A percentile compares a stretch with the other conserved stretches of the same genome.
These are phyloP conservation scores for Drosophila pandora DNA, from an alignment of 1,140 invertebrate genomes.

Conservation along the genomic window DNA sequence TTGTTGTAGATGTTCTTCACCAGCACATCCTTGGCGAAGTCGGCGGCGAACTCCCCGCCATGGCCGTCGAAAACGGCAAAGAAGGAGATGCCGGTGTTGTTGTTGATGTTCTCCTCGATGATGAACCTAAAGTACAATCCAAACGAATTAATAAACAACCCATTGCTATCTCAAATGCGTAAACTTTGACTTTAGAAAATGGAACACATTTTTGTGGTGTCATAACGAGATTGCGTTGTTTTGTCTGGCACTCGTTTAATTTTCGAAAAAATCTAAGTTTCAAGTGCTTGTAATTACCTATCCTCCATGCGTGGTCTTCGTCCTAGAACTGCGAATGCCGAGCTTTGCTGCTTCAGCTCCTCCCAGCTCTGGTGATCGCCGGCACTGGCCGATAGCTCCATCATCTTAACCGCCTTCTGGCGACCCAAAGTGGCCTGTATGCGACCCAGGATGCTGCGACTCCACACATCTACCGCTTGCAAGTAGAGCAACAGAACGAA, in stretches of 20 bases:
- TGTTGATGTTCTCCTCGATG: constrained; percentile 90
- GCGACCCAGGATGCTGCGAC: constrained; percentile 89
- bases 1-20: constrained; percentile 91
- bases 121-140: constrained; percentile 86
- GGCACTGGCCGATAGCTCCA: constrained; percentile 84
- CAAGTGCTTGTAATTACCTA: constrained; percentile 81
- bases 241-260: not conserved
- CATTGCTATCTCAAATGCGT: not conserved
- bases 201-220: not conserved
- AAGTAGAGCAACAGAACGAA: constrained; percentile 90
- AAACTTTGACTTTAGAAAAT: not conserved
- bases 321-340: constrained; percentile 95
- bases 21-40: constrained; percentile 93
- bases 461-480: constrained; percentile 91
- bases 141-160: not conserved
- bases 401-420: constrained; percentile 83
- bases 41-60: constrained; percentile 96
- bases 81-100: constrained; percentile 89
- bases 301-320: constrained; percentile 96
- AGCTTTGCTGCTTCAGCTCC: constrained; percentile 88
- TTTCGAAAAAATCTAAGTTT: not conserved
- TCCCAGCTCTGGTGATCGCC: constrained; percentile 89
- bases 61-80: constrained; percentile 98
- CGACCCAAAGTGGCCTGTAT: constrained; percentile 88
- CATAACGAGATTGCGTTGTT: not conserved